Evolutionary conservation across 1,140 invertebrate species (phyloP), one percentile per base, ranked within the genome.

Genomic region (Oryzaephilus surinamensis): DNA sequence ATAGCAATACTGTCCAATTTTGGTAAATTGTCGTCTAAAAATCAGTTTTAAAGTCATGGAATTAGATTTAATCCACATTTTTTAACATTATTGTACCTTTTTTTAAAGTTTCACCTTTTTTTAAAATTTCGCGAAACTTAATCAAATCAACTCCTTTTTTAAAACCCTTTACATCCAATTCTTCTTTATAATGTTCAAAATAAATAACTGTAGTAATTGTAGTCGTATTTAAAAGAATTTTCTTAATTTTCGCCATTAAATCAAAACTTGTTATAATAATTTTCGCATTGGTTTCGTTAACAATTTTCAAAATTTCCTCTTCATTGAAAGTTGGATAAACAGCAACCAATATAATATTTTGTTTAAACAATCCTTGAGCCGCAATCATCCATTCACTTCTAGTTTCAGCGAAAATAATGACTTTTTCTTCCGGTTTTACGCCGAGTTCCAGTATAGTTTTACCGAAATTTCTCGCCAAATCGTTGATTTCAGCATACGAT

Each of bases 331-430:
- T 99, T 1, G 95, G 87, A 61, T 98, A 99, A 40, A 99, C 80
- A 0, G 95, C 98, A 0, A 96, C 91, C 46, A 98, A 83, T 72
- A 86, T 78, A 59, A 91, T 81, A 60, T 86, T 91, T 61, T 88
- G 86, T 56, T 88, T 93, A 63, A 97, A 94, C 60, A 89, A 85
- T 27, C 88, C 88, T 55, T 96, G 84, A 4, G 92, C 86, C 1
- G 90, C 82, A 21, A 97, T 77, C 76, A 98, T 83, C 94, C 95
- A 99, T 70, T 99, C 94, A 14, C 84, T 84, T 46, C 94, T 71
- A 0, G 95, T 99, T 69, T 99, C 96, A 0, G 94, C 89, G 66
- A 97, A 98, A 50, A 99, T 86, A 11, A 90, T 84, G 41, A 98
- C 66, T 42, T 77, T 79, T 34, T 73, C 55, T 26, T 65, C 64